A percentile compares a stretch with the other conserved stretches of the same genome.
These are phyloP conservation scores for Illadopsis cleaveri DNA, from an alignment of 2,113 vertebrate species.

Conservation along the genomic window DNA sequence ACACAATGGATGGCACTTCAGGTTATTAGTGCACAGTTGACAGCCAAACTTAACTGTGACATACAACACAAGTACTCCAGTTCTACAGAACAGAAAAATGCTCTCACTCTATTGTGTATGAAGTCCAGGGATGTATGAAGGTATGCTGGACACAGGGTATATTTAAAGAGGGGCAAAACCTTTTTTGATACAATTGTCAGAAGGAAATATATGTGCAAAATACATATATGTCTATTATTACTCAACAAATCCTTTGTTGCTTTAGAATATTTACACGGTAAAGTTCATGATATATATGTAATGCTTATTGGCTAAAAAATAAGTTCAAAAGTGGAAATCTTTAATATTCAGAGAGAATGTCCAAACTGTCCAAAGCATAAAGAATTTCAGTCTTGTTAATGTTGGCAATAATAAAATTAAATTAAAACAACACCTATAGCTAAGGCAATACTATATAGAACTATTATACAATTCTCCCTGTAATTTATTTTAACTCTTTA, in stretches of 20 bases:
- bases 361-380: background rate
- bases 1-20: background rate
- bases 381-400: background rate
- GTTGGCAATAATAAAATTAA: background rate
- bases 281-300: background rate
- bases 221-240: background rate
- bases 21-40: background rate
- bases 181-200: background rate
- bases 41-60: background rate
- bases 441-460: background rate
- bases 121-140: fast-evolving
- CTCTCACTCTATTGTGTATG: background rate
- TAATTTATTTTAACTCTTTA: background rate
- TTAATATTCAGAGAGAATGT: background rate
- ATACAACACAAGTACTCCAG: background rate
- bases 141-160: background rate
- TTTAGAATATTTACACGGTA: background rate
- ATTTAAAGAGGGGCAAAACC: background rate
- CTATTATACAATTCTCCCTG: background rate
- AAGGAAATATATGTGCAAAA: background rate
- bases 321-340: background rate
- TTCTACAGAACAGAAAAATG: background rate
- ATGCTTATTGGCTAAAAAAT: background rate
- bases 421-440: background rate
- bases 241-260: background rate